Base-by-base conservation (phyloP, 2,888 invertebrate genomes). In the Spisula solida region DNA sequence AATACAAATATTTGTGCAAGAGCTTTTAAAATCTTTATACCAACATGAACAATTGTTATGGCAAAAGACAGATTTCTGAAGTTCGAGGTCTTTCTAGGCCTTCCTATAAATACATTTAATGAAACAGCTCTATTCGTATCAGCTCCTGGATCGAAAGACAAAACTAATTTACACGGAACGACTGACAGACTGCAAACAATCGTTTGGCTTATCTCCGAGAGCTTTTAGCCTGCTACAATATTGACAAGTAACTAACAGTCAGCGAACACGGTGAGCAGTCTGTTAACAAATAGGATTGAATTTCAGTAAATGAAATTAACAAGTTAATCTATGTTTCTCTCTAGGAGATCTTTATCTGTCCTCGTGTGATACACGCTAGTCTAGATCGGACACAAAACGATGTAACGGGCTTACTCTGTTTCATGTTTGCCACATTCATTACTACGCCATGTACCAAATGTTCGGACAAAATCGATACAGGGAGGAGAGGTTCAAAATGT, bases 211-310 rank as follows among this genome's bases (percentile, higher is more conserved):
- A 88, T 88, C 88, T 82, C 81, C 31, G 48, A 56, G 55, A 86
- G 86, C 85, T 88, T 88, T 88, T 78, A 88, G 86, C 66, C 78
- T 85, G 81, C 85, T 81, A 31, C 80, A 51, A 48, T 79, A 90
- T 83, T 82, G 88, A 82, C 88, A 85, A 56, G 70, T 80, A 60
- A 48, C 83, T 83, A 75, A 80, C 85, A 81, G 85, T 18, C 86
- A 86, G 83, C 66, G 87, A 80, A 85, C 83, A 88, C 60, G 20
- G 83, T 47, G 86, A 87, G 85, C 86, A 81, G 66, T 88, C 90
- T 88, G 88, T 90, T 90, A 90, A 90, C 87, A 87, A 87, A 90
- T 90, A 88, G 90, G 85, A 90, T 90, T 90, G 90, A 86, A 90
- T 90, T 82, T 83, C 51, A 88, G 90, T 88, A 90, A 90, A 90